Conservation (phyloP, 2,888 invertebrate genomes). For the Ligdia adustata region DNA sequence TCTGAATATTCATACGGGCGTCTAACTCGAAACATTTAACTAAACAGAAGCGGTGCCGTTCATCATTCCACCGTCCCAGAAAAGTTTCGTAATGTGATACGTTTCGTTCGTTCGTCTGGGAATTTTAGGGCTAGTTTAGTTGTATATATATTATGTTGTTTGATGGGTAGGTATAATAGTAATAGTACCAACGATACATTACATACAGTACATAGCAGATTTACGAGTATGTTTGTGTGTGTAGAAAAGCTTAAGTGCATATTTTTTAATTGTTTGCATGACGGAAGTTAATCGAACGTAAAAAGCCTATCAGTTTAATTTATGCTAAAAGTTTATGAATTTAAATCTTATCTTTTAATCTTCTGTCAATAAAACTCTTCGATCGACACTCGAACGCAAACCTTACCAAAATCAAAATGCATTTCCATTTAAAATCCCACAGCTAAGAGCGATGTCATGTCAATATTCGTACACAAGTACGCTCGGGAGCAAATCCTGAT, state of each 20-base stretch:
- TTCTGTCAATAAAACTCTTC: too few species aligned
- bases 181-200: too few species aligned
- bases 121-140: constrained; percentile 15
- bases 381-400: background rate
- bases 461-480: constrained; percentile 31
- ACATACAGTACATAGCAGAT: too few species aligned
- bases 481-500: constrained; percentile 37
- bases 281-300: too few species aligned
- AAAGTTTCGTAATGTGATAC: constrained; percentile 37
- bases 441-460: constrained; percentile 18
- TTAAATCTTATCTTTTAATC: too few species aligned
- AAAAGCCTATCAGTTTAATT: too few species aligned
- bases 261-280: too few species aligned
- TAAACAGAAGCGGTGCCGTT: constrained; percentile 37
- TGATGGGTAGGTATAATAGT: too few species aligned
- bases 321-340: too few species aligned
- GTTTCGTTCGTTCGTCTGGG: constrained; percentile 26
- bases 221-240: too few species aligned
- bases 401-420: constrained; percentile 6
- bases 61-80: constrained; percentile 34
- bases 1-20: constrained; percentile 56
- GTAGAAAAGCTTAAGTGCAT: too few species aligned
- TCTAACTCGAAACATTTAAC: constrained; percentile 50
- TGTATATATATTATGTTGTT: too few species aligned
- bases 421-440: constrained; percentile 10